Evolutionary conservation across 2,113 vertebrate species (phyloP).

Genomic region (Dolichallabes microphthalmus): DNA sequence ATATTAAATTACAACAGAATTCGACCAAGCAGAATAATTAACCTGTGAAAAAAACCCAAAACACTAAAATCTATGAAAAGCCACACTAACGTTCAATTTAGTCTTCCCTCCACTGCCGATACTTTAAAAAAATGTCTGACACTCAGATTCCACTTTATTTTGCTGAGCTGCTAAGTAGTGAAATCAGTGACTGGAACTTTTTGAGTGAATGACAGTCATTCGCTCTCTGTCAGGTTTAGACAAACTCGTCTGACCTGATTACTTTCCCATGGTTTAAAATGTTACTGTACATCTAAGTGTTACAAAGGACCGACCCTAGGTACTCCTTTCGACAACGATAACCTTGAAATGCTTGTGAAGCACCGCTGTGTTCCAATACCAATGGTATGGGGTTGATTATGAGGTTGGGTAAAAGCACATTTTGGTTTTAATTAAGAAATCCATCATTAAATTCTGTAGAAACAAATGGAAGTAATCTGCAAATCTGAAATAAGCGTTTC

Average conservation of each 20-base stretch:
- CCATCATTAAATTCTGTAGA: neutral
- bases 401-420: neutral
- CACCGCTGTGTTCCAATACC: neutral
- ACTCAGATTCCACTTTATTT: neutral
- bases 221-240: neutral
- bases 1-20: slow-evolving; percentile 16
- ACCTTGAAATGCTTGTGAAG: neutral
- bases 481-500: too few species aligned
- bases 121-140: neutral
- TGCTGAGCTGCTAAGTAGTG: neutral
- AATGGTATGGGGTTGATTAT: neutral
- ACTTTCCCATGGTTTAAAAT: neutral
- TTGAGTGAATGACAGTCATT: neutral
- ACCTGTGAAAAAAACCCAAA: neutral
- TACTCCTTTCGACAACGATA: neutral
- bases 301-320: neutral
- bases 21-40: slow-evolving; percentile 6
- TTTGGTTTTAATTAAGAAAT: neutral
- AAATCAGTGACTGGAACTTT: neutral
- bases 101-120: neutral
- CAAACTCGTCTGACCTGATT: neutral
- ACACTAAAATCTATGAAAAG: neutral
- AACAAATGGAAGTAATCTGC: neutral
- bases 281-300: neutral
- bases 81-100: neutral